Evolutionary conservation across 2,888 invertebrate species (phyloP), one percentile per base, ranked within the genome.

Genomic region (Agrochola lota): DNA sequence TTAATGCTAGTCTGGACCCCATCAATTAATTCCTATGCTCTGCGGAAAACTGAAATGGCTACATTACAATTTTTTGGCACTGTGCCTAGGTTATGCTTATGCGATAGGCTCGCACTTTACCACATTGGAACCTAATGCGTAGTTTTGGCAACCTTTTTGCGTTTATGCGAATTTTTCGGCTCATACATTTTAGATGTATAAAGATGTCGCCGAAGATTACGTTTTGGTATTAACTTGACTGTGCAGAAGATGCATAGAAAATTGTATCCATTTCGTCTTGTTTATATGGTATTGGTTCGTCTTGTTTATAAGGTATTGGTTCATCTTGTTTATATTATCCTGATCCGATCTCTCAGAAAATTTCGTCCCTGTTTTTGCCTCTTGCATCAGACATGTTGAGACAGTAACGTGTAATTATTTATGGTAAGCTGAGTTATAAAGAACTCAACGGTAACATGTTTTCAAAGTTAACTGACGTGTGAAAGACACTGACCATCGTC

Each of bases 71-170:
- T 55, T 66, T 83, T 62, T 83, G 78, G 80, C 59, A 15, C 23
- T n/a, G 46, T 60, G 46, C 83, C 78, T 83, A 71, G 30, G 60
- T 78, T 83, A 46, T 71, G 52, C 5, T 71, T 83, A 46, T 66
- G 52, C 5, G n/a, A 78, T 71, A 78, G 71, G 71, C 46, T 78
- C 66, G 40, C 60, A 67, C 40, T 67, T 69, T 20, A 35, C 23
- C 15, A 43, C 64, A 66, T 72, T 80, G n/a, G 23, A 55, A 49
- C n/a, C 2, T 66, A 55, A 49, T 60, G 55, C 83, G n/a, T 55
- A 66, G 35, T 60, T 46, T 66, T 49, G 64, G 49, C n/a, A 63
- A 59, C 35, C 43, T 59, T 63, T 43, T 4, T 68, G 40, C 57
- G 49, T 57, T 59, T 12, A 30, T 30, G 20, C 20, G 26, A n/a